Evolutionary conservation across 2,888 invertebrate genomes (phyloP).

Genomic region (Tipula vernalis): DNA sequence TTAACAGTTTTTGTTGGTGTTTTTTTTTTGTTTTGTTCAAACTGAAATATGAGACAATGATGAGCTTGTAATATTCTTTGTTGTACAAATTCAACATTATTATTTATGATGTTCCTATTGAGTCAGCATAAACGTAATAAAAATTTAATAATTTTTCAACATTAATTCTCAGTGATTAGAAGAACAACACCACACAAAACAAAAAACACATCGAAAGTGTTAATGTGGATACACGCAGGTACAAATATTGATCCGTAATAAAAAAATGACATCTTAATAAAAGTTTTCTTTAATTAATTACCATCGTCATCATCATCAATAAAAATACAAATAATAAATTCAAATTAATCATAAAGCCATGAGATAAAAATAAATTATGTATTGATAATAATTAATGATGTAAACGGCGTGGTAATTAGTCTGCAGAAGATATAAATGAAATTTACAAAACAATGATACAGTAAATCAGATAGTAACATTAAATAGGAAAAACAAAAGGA

Average conservation of each 20-base stretch:
- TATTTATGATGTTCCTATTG: background rate
- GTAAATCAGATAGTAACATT: too few relatives aligned
- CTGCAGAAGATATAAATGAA: background rate
- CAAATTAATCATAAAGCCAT: background rate
- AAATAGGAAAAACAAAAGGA: too few relatives aligned
- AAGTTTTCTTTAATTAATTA: background rate
- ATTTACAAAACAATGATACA: too few relatives aligned
- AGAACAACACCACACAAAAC: background rate
- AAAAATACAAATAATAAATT: background rate
- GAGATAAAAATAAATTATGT: background rate
- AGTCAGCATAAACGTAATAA: background rate
- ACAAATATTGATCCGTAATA: background rate
- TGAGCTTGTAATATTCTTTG: background rate
- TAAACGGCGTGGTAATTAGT: background rate
- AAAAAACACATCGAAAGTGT: background rate
- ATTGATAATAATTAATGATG: background rate
- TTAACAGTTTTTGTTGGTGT: background rate
- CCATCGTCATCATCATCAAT: background rate
- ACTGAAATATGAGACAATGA: background rate
- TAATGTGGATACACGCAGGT: background rate
- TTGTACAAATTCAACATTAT: background rate
- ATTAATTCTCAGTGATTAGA: background rate
- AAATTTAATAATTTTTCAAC: background rate
- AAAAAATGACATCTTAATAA: background rate
- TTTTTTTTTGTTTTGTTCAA: background rate